Base-by-base conservation (phyloP, 2,797 vertebrate species). In the Coreius guichenoti region DNA sequence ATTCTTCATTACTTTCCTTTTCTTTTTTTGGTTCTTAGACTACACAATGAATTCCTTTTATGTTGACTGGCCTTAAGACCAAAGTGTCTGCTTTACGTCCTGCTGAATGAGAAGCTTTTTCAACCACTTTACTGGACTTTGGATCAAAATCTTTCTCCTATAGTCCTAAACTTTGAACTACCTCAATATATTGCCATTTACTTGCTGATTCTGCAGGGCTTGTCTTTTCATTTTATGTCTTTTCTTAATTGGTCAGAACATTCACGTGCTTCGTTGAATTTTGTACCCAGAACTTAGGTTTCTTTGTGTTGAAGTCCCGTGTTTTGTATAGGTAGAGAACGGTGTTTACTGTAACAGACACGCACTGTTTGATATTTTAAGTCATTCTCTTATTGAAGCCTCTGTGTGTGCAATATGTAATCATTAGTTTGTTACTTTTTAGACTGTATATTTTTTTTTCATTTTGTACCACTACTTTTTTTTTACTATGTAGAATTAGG, bases 401-500 rank as follows among this genome's bases (percentile, higher is more conserved):
- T 87, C 81, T 86, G 87, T 87, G 83, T 90, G 94, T 96, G 94
- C 95, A 96, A 96, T 95, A 96, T 86, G 88, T 92, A 91, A 87
- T 92, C 88, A 90, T 84, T 90, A 91, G 87, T 91, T 76, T 89
- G 93, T 91, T 88, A 85, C 77, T 51, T 92, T 91, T 72, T 54
- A 90, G 89, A 91, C 93, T 92, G 87, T 91, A 89, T 90, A 93
- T 92, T 92, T 93, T 92, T 93, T 93, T 87, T 45, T 58, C 88
- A 68, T 65, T 92, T 90, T 90, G 83, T 91, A 92, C 93, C 93
- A 94, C 93, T 92, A 91, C 90, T 92, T 93, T 90, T 91, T 88
- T 88, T 86, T 91, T 93, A 79, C 31, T 13, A 58, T 91, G 72
- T 93, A 94, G 85, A 93, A 87, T 93, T 94, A 92, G 93, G 92